phyloP scores from a whole-genome alignment of 2,113 vertebrate genomes.

The Oreocharis arfaki region DNA sequence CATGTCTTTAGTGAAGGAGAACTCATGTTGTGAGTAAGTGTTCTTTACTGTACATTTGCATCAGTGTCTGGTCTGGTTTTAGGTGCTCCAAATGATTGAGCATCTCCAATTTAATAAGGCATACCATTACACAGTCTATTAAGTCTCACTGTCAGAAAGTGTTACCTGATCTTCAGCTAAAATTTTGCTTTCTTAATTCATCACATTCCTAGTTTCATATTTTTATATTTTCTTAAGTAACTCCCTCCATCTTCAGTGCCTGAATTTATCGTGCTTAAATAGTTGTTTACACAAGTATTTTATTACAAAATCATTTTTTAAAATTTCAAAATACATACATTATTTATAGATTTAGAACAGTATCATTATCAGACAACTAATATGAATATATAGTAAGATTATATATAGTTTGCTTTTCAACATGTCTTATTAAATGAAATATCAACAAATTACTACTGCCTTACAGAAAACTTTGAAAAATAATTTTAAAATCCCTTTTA shows the following conservation, averaged over 20 bases:
- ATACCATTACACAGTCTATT: neutral
- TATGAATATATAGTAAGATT: neutral
- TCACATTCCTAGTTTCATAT: neutral
- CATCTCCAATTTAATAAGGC: neutral
- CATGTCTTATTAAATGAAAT: neutral
- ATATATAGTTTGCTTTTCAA: neutral
- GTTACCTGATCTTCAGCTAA: neutral
- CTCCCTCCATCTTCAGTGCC: neutral
- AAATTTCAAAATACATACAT: neutral
- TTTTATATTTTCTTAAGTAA: neutral
- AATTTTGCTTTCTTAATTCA: neutral
- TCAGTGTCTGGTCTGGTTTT: neutral
- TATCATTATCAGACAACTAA: neutral
- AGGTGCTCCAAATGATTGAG: neutral
- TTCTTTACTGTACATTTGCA: neutral
- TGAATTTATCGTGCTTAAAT: neutral
- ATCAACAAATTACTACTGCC: neutral
- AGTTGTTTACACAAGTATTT: neutral
- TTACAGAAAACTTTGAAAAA: neutral
- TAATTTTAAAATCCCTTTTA: neutral
- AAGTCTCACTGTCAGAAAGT: neutral
- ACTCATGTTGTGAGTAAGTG: neutral
- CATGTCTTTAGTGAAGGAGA: neutral
- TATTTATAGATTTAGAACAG: neutral
- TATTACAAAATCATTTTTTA: neutral